Base-by-base conservation (phyloP, 2,888 invertebrate species). In the Achlya flavicornis region DNA sequence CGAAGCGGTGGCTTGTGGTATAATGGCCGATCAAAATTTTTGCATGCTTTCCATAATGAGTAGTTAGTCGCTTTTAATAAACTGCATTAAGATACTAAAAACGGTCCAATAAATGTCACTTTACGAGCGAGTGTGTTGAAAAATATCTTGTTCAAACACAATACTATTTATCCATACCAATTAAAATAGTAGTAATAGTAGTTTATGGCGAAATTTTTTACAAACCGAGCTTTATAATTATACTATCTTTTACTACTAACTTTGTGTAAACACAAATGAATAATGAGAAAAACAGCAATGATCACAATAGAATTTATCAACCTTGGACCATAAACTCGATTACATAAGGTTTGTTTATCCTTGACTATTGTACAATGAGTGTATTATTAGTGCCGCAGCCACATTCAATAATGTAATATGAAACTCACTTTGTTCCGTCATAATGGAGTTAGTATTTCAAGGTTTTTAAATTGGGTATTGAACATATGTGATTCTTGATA, bases 391-490 rank as follows among this genome's bases (percentile, higher is more conserved):
- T 46, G n/a, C 46, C 46, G 46, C 62, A 48, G 35, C 48, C 61
- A 57, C 59, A 66, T 63, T 11, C 12, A 12, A 12, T 5, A 33
- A 57, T 57, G 65, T 60, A 65, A 67, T 62, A 64, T 53, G 61
- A 61, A 14, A 66, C 59, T 63, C 58, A 38, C 63, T 60, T 57
- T 66, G 67, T 63, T 58, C 61, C 62, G 58, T 10, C 58, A 65
- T 66, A 64, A 67, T 61, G 53, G 58, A 60, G 66, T 66, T 58
- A 65, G 61, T 19, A 58, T 63, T 64, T 63, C 66, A 66, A 57
- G 26, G 60, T 57, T 59, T 59, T 59, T 53, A 58, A 10, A 14
- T 41, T 62, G 38, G 38, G 10, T 60, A 57, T 33, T 4, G 35
- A n/a, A 16, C 35, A 8, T 10, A 58, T 58, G 10, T 33, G 32